These are phyloP conservation scores for Aplidium turbinatum DNA, from an alignment of 23 tunicate species.

Conservation along the genomic window DNA sequence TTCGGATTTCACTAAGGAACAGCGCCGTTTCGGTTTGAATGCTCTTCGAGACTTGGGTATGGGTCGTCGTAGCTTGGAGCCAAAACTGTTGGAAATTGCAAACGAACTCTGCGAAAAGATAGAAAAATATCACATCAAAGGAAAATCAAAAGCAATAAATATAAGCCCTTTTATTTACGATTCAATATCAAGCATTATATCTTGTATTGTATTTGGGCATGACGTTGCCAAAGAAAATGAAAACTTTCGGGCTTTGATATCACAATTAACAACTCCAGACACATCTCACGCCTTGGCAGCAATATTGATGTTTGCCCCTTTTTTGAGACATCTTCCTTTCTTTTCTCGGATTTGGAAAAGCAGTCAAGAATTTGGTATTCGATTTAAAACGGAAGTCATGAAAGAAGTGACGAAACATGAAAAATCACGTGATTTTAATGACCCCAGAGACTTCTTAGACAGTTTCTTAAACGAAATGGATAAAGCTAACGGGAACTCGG, in stretches of 20 bases:
- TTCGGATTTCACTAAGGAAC: slow-evolving; percentile 28
- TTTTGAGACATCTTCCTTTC: not conserved
- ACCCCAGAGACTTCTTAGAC: slow-evolving; percentile 1
- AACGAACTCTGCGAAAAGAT: not conserved
- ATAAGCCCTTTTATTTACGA: not conserved
- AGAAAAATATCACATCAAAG: not conserved
- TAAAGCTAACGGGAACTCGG: not conserved
- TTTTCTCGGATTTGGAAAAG: not conserved
- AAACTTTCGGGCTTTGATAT: slow-evolving; percentile 1
- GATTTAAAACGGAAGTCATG: not conserved
- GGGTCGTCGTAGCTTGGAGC: slow-evolving; percentile 44
- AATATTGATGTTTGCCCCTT: not conserved
- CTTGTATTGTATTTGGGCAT: not conserved
- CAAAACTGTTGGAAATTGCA: slow-evolving; percentile 6
- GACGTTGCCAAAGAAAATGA: slow-evolving; percentile 18
- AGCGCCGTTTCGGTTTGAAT: slow-evolving; percentile 31
- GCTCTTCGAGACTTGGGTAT: slow-evolving; percentile 34
- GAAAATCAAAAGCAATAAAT: not conserved
- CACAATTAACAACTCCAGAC: not conserved
- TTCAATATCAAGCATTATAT: not conserved
- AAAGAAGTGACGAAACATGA: not conserved
- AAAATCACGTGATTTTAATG: not conserved
- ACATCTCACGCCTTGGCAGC: not conserved
- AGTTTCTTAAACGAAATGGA: slow-evolving; percentile 1
- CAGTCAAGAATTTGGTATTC: not conserved